Conservation (phyloP, 2,113 vertebrate genomes). For the Hemiscyllium ocellatum region DNA sequence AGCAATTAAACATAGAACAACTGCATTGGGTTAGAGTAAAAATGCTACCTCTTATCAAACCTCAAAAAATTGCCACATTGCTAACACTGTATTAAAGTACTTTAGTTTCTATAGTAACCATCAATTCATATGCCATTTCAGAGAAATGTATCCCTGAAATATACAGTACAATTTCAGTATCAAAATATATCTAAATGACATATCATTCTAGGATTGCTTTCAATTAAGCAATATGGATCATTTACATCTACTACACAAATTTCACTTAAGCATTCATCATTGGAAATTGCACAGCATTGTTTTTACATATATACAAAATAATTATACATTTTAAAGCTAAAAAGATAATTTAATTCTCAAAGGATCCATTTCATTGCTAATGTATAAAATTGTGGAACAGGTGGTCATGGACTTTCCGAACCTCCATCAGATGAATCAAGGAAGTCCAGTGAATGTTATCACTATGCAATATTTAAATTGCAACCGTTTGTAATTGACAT, state of each 20-base stretch:
- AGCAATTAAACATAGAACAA: slow-evolving; percentile 11
- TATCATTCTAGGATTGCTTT: background rate
- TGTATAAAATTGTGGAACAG: too few relatives aligned
- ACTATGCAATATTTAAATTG: background rate
- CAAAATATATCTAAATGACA: background rate
- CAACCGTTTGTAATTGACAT: background rate
- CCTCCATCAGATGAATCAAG: too few relatives aligned
- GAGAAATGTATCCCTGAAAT: background rate
- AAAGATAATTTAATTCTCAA: background rate
- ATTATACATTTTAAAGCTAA: background rate
- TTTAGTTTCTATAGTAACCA: slow-evolving; percentile 22
- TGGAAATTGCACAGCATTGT: background rate
- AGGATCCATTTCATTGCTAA: background rate
- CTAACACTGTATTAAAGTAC: background rate
- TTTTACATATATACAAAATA: background rate
- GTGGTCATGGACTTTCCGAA: too few relatives aligned
- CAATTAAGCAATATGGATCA: background rate
- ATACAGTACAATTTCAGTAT: background rate
- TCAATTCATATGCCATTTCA: background rate
- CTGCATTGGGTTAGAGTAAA: background rate
- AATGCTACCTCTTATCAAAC: slow-evolving; percentile 19
- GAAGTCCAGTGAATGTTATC: too few relatives aligned
- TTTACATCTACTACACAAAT: background rate
- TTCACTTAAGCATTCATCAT: background rate
- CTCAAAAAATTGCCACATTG: background rate